Evolutionary conservation across 1,140 invertebrate genomes (phyloP).

Genomic region (Diabrotica virgifera): DNA sequence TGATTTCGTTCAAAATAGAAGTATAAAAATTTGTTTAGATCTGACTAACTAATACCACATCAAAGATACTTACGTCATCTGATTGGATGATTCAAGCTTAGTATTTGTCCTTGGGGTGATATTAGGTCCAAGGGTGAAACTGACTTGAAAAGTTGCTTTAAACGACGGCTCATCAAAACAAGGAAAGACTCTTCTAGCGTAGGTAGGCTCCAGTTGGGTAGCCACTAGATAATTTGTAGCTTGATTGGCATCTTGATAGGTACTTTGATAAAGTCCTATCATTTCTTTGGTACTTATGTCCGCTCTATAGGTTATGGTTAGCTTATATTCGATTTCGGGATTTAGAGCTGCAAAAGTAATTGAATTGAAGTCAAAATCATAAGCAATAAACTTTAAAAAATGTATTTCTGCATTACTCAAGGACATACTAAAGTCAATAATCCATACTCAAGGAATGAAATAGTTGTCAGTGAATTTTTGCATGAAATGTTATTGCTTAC

Average conservation of each 20-base stretch:
- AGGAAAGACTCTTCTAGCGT: conserved; percentile 78
- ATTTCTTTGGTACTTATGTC: conserved; percentile 26
- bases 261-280: conserved; percentile 34
- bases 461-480: no score
- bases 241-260: conserved; percentile 16
- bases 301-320: conserved; percentile 16
- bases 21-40: not conserved
- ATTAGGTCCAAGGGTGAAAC: conserved; percentile 55
- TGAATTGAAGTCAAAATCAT: no score
- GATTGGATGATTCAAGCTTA: not conserved
- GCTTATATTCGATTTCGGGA: not conserved
- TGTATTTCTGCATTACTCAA: no score
- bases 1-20: no score
- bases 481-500: no score
- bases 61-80: not conserved
- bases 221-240: conserved; percentile 53
- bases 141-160: conserved; percentile 71
- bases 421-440: no score
- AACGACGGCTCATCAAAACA: conserved; percentile 87
- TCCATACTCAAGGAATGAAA: no score
- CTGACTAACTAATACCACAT: not conserved
- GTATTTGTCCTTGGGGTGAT: conserved; percentile 58
- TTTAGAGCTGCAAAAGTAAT: not conserved
- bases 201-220: conserved; percentile 78
- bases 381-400: no score